Evolutionary conservation across 2,113 vertebrate genomes (phyloP).

Genomic region (Menura novaehollandiae): DNA sequence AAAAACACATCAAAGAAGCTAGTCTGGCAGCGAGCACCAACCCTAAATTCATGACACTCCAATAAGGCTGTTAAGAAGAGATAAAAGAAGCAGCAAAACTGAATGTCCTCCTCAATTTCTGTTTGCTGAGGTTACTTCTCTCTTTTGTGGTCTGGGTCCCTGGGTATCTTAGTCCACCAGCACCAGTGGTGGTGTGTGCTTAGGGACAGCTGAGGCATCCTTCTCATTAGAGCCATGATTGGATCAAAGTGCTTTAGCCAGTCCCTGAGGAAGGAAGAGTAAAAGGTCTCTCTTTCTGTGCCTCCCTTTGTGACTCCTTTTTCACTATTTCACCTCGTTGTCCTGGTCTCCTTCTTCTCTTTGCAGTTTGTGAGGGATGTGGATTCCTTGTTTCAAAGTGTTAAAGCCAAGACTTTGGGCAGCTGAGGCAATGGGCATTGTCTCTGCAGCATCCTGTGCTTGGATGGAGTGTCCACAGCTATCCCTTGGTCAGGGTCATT

Average conservation of each 20-base stretch:
- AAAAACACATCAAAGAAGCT: conserved; percentile 64
- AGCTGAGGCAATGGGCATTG: neutral
- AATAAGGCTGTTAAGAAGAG: conserved; percentile 60
- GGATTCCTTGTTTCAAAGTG: neutral
- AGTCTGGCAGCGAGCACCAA: conserved; percentile 3
- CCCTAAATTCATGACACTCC: conserved; percentile 57
- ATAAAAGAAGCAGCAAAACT: conserved; percentile 63
- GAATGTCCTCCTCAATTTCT: conserved; percentile 16
- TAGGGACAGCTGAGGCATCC: neutral
- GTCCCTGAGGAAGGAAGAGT: neutral
- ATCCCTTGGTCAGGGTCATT: neutral
- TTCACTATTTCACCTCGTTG: neutral
- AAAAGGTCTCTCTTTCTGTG: neutral
- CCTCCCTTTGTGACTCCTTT: neutral
- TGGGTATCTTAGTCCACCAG: neutral
- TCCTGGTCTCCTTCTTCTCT: neutral
- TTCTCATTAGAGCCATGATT: neutral
- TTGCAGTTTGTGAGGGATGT: neutral
- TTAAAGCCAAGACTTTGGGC: neutral
- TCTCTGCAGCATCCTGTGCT: neutral
- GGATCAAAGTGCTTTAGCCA: neutral
- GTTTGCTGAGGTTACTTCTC: conserved; percentile 42
- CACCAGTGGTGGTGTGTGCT: neutral
- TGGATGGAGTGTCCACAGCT: neutral
- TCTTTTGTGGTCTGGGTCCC: conserved; percentile 49